Conservation (phyloP, 2,888 invertebrate genomes). For the Drosophila kanekoi region DNA sequence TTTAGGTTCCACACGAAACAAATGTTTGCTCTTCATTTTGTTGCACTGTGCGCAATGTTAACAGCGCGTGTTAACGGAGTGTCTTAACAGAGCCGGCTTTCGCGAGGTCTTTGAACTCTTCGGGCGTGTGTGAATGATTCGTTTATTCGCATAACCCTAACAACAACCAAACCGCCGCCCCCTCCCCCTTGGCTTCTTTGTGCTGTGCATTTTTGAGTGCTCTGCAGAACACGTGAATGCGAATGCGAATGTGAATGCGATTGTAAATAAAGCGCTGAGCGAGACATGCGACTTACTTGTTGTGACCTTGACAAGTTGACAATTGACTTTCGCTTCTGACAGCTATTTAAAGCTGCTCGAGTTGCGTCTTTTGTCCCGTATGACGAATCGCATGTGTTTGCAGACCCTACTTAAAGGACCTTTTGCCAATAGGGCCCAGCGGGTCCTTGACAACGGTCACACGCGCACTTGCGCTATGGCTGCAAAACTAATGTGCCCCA, state of each 20-base stretch:
- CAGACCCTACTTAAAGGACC: constrained; percentile 16
- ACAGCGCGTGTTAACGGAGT: constrained; percentile 4
- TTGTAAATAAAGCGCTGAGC: constrained; percentile 14
- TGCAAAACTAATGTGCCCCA: constrained; percentile 42
- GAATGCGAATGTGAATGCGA: constrained; percentile 1
- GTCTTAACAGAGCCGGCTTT: constrained; percentile 51
- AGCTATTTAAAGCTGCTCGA: constrained; percentile 2
- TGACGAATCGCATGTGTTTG: constrained; percentile 19
- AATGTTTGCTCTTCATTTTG: not conserved
- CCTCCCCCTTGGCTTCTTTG: not conserved
- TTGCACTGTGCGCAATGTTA: not conserved
- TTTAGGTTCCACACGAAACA: not conserved
- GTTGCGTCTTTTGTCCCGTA: constrained; percentile 7
- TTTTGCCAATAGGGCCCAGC: constrained; percentile 3
- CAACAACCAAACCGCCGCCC: not conserved
- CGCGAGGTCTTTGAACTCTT: constrained; percentile 53
- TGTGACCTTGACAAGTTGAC: constrained; percentile 46
- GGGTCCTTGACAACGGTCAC: constrained; percentile 29
- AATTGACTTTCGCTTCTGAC: constrained; percentile 46
- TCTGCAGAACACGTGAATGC: constrained; percentile 21
- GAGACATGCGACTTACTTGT: constrained; percentile 22
- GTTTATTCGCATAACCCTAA: not conserved
- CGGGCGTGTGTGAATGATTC: constrained; percentile 13
- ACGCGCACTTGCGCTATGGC: constrained; percentile 1
- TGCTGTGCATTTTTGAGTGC: constrained; percentile 38